These are phyloP conservation scores for Abscondita cerata DNA, from an alignment of 2,888 invertebrate genomes.

Conservation along the genomic window DNA sequence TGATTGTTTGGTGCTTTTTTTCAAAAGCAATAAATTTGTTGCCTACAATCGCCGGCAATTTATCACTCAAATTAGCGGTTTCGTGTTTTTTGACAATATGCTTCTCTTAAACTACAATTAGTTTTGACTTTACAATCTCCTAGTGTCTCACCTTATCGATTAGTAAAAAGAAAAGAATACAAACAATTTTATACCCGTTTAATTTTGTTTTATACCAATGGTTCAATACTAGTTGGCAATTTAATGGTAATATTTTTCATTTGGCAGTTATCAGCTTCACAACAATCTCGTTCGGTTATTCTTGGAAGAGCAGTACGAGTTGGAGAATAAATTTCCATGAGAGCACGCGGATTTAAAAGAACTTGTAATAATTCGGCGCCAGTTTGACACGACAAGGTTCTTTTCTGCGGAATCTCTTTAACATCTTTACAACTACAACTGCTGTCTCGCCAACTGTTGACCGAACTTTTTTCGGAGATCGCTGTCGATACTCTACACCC, in stretches of 20 bases:
- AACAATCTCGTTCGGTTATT: constrained; percentile 52
- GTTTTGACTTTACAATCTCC: too few relatives aligned
- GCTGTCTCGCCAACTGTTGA: constrained; percentile 50
- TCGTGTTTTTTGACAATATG: too few relatives aligned
- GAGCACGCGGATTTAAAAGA: constrained; percentile 48
- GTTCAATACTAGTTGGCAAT: constrained; percentile 43
- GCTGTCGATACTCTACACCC: constrained; percentile 62
- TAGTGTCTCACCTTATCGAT: too few relatives aligned
- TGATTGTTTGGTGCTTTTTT: too few relatives aligned
- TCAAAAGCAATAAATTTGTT: too few relatives aligned
- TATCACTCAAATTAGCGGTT: too few relatives aligned
- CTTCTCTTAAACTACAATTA: too few relatives aligned
- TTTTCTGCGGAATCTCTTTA: constrained; percentile 44
- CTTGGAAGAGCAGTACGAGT: constrained; percentile 41
- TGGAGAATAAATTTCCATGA: constrained; percentile 45
- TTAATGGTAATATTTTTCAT: constrained; percentile 59
- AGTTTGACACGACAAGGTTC: constrained; percentile 59
- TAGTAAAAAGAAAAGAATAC: too few relatives aligned
- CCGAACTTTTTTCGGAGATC: constrained; percentile 55
- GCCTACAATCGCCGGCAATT: too few relatives aligned
- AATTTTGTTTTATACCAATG: constrained; percentile 8
- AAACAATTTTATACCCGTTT: not conserved
- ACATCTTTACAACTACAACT: constrained; percentile 42
- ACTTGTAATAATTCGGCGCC: constrained; percentile 55
- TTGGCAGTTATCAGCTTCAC: constrained; percentile 56